These are phyloP conservation scores for Hyposoter didymator DNA, from an alignment of 2,888 invertebrate species.

Conservation along the genomic window DNA sequence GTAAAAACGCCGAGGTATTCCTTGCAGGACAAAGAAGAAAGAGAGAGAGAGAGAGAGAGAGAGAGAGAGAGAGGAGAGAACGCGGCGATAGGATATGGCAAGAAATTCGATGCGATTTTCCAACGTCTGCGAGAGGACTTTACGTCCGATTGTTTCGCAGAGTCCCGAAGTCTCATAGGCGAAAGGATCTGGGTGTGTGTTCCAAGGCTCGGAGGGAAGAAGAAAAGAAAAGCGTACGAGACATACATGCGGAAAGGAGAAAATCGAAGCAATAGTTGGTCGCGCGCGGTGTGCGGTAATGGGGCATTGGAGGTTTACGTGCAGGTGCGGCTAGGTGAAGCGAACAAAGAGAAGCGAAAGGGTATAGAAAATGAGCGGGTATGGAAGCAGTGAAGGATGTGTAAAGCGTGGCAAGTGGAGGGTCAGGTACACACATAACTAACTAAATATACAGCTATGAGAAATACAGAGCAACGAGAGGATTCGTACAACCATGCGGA, in stretches of 20 bases:
- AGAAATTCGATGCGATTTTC: slow-evolving; percentile 63
- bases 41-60: neutral
- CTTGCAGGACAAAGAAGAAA: neutral
- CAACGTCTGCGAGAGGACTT: slow-evolving; percentile 56
- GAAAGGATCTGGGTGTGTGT: slow-evolving; percentile 33
- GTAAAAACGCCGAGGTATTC: slow-evolving; percentile 59
- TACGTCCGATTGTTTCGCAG: slow-evolving; percentile 66
- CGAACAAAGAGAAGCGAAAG: slow-evolving; percentile 56
- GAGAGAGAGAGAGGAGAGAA: neutral
- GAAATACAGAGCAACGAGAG: slow-evolving; percentile 30
- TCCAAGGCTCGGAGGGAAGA: neutral
- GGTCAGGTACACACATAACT: slow-evolving; percentile 34
- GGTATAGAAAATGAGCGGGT: slow-evolving; percentile 36
- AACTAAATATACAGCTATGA: neutral
- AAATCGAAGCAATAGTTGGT: slow-evolving; percentile 65
- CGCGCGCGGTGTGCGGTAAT: slow-evolving; percentile 56
- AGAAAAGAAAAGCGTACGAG: slow-evolving; percentile 45
- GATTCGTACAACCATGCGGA: slow-evolving; percentile 47
- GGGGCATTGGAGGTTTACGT: slow-evolving; percentile 43
- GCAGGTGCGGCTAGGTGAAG: slow-evolving; percentile 63
- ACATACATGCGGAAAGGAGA: slow-evolving; percentile 60
- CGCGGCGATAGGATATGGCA: neutral
- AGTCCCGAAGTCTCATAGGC: slow-evolving; percentile 22
- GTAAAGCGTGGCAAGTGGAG: slow-evolving; percentile 40
- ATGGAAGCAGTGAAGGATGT: slow-evolving; percentile 23